Base-by-base conservation (phyloP, 2,113 vertebrate genomes). In the Hemibates koningsi region DNA sequence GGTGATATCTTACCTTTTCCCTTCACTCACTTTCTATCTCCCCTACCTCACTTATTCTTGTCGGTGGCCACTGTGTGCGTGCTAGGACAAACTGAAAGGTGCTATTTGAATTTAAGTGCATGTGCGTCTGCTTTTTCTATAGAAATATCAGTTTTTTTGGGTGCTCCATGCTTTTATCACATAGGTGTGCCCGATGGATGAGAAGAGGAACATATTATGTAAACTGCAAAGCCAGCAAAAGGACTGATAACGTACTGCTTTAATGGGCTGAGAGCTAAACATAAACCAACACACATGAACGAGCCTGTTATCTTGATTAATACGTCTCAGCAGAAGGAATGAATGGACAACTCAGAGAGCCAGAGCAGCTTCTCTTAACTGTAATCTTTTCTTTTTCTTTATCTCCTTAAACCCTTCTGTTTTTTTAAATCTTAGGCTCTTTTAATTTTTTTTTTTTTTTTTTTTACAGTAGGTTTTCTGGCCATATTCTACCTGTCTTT, bases 171-270 rank as follows among this genome's bases (percentile, higher is more conserved):
- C 54, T 59, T 85, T 83, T 29, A 38, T 85, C 88, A 71, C 50
- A 80, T 41, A 43, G 29, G 57, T 68, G 59, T 71, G 29, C 59
- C 34, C 6, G 82, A 54, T 14, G 10, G 73, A 78, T 78, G 6
- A 78, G 45, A 53, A 41, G 80, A 85, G 82, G 83, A 57, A 80
- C 45, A 66, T 9, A 2, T 38, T 43, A 78, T 54, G 14, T n/a
- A 83, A 91, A 91, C n/a, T 83, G 86, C 86, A 81, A 50, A 87
- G 57, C 53, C 81, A 90, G 84, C 84, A 84, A 68, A 86, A 84
- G 10, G 4, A 59, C 63, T 41, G 9, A 59, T 88, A 83, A 91
- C 54, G 73, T 61, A 21, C 86, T 81, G 83, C 82, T 89, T 90
- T 91, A 90, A 90, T 85, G 84, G 84, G 52, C 50, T 9, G 48